Percentiles rank a stretch among this genome's conserved stretches.
Evolutionary conservation across 92 coral and sea anemone genomes (phyloP).

Genomic region (Heteractis magnifica): DNA sequence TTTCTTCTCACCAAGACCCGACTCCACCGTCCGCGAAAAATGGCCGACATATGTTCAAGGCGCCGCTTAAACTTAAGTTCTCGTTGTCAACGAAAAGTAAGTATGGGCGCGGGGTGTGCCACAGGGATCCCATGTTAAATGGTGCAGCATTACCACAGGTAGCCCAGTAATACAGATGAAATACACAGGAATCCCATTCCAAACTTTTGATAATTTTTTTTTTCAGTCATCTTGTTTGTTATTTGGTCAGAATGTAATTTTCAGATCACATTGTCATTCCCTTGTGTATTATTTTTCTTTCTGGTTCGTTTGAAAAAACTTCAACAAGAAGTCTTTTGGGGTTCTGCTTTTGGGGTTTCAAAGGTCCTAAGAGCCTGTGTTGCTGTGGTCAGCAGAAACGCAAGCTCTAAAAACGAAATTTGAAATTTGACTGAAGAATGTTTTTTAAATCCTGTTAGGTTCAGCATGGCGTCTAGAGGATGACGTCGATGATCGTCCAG

Average conservation of each 20-base stretch:
- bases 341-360: no score
- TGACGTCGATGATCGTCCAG: slow-evolving; percentile 32
- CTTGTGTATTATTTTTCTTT: no score
- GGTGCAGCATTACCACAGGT: neutral
- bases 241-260: no score
- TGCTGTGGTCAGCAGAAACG: no score
- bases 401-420: neutral
- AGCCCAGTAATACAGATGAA: neutral
- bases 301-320: no score
- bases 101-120: neutral
- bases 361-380: no score
- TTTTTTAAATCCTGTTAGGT: slow-evolving; percentile 10
- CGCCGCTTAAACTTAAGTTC: slow-evolving; percentile 83
- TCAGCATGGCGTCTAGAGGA: slow-evolving; percentile 73
- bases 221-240: no score
- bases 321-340: no score
- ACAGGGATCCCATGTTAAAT: no score
- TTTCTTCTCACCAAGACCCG: slow-evolving; percentile 38
- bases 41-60: slow-evolving; percentile 64
- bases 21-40: slow-evolving; percentile 25
- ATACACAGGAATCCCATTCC: no score
- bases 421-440: neutral
- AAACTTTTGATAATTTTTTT: no score
- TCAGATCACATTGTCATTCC: no score
- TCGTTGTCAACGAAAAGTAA: slow-evolving; percentile 87